phyloP scores from a whole-genome alignment of 1,140 invertebrate genomes.

The Drosophila lowei region DNA sequence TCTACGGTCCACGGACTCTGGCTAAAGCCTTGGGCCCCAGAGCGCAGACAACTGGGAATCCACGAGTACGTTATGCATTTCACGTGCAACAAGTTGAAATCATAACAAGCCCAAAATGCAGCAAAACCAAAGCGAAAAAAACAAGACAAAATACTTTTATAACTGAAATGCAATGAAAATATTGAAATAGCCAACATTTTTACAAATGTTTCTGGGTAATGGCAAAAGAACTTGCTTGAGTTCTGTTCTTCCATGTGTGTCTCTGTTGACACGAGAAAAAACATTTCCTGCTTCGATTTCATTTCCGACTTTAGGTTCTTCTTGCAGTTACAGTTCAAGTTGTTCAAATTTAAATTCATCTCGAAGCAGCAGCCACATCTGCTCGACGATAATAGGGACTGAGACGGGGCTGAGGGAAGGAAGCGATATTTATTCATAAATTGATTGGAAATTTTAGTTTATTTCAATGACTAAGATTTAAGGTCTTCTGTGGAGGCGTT shows the following conservation, averaged over 20 bases:
- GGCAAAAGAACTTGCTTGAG: slow-evolving; percentile 16
- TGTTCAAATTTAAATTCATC: slow-evolving; percentile 22
- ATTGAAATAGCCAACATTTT: slow-evolving; percentile 56
- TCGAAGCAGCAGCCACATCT: too few species aligned
- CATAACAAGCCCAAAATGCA: slow-evolving; percentile 64
- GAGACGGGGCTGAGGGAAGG: too few species aligned
- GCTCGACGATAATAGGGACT: too few species aligned
- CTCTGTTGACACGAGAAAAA: slow-evolving; percentile 21
- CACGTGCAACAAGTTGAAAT: slow-evolving; percentile 81
- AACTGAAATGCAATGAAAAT: slow-evolving; percentile 77
- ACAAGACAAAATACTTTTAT: slow-evolving; percentile 38
- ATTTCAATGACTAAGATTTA: too few species aligned
- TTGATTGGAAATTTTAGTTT: too few species aligned
- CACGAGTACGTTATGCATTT: slow-evolving; percentile 68
- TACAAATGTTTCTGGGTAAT: slow-evolving; percentile 42
- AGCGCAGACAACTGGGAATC: slow-evolving; percentile 10
- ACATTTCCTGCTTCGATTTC: slow-evolving; percentile 43
- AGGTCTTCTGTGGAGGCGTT: too few species aligned
- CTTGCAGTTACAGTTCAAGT: slow-evolving; percentile 2
- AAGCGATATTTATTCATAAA: too few species aligned
- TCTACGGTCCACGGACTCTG: slow-evolving; percentile 1
- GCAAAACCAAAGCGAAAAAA: slow-evolving; percentile 10
- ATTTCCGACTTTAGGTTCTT: slow-evolving; percentile 14
- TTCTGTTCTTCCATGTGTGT: neutral
- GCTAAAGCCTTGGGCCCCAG: neutral